Conservation (phyloP, 2,797 vertebrate species). For the Sus cebifrons region DNA sequence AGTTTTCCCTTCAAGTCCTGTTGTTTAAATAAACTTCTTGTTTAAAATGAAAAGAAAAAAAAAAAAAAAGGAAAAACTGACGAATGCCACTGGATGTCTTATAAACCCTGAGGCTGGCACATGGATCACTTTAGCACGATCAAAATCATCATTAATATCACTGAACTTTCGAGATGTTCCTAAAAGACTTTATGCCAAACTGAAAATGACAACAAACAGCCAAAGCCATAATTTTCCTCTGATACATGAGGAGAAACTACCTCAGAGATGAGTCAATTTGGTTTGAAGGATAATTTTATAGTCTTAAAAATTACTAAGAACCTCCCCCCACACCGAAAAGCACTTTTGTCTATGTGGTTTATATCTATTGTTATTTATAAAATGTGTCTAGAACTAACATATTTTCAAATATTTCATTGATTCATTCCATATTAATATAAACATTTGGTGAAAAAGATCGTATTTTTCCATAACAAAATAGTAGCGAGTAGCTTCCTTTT, state of each 20-base stretch:
- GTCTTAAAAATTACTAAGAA: background rate
- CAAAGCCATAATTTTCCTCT: constrained; percentile 6
- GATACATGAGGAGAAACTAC: background rate
- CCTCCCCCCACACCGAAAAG: background rate
- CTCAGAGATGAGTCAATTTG: background rate
- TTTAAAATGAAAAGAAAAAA: background rate
- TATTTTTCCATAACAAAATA: background rate
- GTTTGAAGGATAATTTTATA: background rate
- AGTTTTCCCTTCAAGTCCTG: too few relatives aligned
- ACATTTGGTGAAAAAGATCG: background rate
- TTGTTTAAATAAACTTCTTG: too few relatives aligned
- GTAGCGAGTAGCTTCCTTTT: background rate
- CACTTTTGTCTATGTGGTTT: background rate
- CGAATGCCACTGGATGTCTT: background rate
- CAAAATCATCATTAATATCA: background rate
- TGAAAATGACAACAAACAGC: constrained; percentile 21
- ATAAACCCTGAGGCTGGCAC: background rate
- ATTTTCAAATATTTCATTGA: background rate
- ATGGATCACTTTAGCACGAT: background rate
- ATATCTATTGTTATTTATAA: background rate
- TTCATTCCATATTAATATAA: background rate
- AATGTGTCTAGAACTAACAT: background rate
- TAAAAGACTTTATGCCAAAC: background rate
- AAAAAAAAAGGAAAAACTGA: background rate
- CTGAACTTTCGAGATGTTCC: background rate